phyloP scores from a whole-genome alignment of 2,113 vertebrate species.

The Pandion haliaetus region DNA sequence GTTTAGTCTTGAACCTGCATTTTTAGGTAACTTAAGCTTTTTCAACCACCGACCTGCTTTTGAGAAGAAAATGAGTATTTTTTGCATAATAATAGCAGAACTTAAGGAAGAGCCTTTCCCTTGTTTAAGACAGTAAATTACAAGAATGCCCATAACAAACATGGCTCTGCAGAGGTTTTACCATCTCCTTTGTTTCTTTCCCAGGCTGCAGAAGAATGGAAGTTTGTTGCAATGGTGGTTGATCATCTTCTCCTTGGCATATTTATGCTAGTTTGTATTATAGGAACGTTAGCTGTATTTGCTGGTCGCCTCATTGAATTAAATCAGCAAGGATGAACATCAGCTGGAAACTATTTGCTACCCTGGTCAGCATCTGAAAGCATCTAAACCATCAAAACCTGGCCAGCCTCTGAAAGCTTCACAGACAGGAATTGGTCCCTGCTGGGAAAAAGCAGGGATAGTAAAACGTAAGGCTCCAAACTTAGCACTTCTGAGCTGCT shows the following conservation, averaged over 20 bases:
- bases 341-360: neutral
- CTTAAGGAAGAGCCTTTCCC: neutral
- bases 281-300: constrained; percentile 93
- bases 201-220: constrained; percentile 97
- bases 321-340: constrained; percentile 82
- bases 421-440: neutral
- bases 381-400: neutral
- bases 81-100: neutral
- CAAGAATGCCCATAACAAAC: neutral
- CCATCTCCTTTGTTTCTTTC: constrained; percentile 16
- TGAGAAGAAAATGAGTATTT: neutral
- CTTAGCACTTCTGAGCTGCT: neutral
- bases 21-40: neutral
- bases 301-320: constrained; percentile 95
- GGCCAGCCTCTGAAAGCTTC: neutral
- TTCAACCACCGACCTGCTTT: neutral
- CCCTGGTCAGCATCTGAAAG: neutral
- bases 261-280: constrained; percentile 95
- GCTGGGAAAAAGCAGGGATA: neutral
- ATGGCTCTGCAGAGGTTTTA: neutral
- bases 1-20: neutral
- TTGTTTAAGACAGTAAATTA: neutral
- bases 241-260: constrained; percentile 95
- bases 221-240: constrained; percentile 97
- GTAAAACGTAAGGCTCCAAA: neutral